A percentile compares a stretch with the other conserved stretches of the same genome.
phyloP scores from a whole-genome alignment of 2,888 invertebrate genomes.

The Raillietiella orientalis region DNA sequence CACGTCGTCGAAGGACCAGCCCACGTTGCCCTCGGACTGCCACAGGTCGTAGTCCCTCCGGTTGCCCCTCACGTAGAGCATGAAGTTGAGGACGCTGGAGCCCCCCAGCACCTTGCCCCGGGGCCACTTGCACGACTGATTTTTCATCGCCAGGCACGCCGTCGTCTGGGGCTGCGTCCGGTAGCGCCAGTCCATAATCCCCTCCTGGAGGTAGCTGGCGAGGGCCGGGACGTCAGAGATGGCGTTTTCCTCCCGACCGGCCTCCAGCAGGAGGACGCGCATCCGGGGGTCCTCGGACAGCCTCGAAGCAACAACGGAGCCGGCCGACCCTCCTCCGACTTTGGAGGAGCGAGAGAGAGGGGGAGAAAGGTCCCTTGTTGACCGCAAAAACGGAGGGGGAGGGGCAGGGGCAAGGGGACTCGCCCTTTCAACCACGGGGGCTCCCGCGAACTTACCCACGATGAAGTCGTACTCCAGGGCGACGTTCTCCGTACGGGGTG shows the following conservation, averaged over 20 bases:
- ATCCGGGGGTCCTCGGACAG: background rate
- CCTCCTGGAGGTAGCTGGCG: conserved; percentile 7
- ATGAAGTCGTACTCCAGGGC: too few species aligned
- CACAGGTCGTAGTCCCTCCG: conserved; percentile 54
- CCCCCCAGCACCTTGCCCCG: conserved; percentile 69
- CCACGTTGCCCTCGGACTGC: conserved; percentile 48
- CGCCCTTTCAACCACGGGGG: too few species aligned
- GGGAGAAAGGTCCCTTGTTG: too few species aligned
- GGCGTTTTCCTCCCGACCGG: background rate
- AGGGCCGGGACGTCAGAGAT: conserved; percentile 2
- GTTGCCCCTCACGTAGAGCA: conserved; percentile 70
- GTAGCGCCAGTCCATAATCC: conserved; percentile 10
- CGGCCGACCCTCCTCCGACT: background rate
- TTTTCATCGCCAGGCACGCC: conserved; percentile 28
- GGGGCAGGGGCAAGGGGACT: too few species aligned
- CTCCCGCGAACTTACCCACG: too few species aligned
- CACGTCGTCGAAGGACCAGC: conserved; percentile 56
- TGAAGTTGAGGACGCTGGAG: conserved; percentile 54
- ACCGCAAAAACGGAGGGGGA: too few species aligned
- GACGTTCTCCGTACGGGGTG: too few species aligned
- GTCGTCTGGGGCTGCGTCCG: conserved; percentile 16
- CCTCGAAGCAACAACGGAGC: background rate
- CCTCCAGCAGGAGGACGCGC: background rate
- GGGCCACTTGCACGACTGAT: conserved; percentile 50
- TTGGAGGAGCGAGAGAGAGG: too few species aligned